These are phyloP conservation scores for Tachina lurida DNA, from an alignment of 2,888 invertebrate genomes.

Conservation along the genomic window DNA sequence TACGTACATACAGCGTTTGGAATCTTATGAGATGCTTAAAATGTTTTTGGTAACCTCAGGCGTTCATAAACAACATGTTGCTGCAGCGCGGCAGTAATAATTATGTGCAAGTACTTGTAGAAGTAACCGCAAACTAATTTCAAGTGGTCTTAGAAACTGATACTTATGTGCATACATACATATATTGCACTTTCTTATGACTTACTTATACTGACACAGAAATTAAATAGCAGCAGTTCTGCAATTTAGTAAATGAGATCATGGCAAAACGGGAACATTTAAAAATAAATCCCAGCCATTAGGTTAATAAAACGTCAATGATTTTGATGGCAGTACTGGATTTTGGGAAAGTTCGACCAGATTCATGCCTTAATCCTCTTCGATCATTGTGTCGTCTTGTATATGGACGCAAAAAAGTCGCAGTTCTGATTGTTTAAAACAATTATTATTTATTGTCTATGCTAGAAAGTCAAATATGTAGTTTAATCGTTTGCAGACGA, in stretches of 20 bases:
- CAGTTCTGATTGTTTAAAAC: no score
- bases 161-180: constrained; percentile 4
- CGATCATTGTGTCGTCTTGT: not conserved
- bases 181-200: constrained; percentile 2
- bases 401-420: not conserved
- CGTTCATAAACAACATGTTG: constrained; percentile 62
- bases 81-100: constrained; percentile 58
- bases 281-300: no score
- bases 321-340: no score
- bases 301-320: no score
- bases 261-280: not conserved
- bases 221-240: constrained; percentile 33
- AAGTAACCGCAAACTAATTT: constrained; percentile 70
- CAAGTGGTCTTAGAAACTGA: constrained; percentile 62
- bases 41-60: constrained; percentile 68
- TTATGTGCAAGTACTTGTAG: constrained; percentile 55
- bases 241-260: not conserved
- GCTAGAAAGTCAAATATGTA: no score
- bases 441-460: no score
- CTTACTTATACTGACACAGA: constrained; percentile 16
- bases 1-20: not conserved
- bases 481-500: no score
- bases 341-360: no score
- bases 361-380: no score
- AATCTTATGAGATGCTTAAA: constrained; percentile 57